These are phyloP conservation scores for Myripristis murdjan DNA, from an alignment of 2,797 vertebrate species.

Conservation along the genomic window DNA sequence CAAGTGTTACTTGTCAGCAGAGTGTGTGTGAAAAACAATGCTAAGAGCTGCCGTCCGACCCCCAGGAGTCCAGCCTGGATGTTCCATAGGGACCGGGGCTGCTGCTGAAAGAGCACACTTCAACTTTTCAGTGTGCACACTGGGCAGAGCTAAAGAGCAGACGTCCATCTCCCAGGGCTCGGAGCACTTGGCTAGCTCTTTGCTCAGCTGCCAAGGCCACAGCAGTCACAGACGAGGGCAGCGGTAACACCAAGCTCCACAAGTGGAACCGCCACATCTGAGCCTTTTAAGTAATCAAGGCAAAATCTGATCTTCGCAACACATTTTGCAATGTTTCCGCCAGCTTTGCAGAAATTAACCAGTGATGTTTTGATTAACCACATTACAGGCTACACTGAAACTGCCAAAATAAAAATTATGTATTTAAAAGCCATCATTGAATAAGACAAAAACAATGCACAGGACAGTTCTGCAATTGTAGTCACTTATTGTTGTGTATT, in stretches of 20 bases:
- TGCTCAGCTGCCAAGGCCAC: slow-evolving; percentile 81
- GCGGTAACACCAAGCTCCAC: slow-evolving; percentile 5
- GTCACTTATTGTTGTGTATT: not conserved
- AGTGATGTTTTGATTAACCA: not conserved
- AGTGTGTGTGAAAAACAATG: slow-evolving; percentile 82
- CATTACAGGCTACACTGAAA: too few species aligned
- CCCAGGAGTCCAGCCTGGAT: slow-evolving; percentile 44
- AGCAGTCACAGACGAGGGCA: slow-evolving; percentile 63
- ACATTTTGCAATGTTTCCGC: not conserved
- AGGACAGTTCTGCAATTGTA: too few species aligned
- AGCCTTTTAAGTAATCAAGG: not conserved
- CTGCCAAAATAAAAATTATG: too few species aligned
- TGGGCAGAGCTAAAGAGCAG: slow-evolving; percentile 70
- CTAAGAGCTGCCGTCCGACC: slow-evolving; percentile 72
- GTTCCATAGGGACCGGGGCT: slow-evolving; percentile 63
- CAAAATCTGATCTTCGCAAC: not conserved
- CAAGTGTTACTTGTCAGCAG: slow-evolving; percentile 83
- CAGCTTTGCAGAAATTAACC: not conserved
- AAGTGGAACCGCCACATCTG: not conserved
- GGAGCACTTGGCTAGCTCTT: slow-evolving; percentile 81
- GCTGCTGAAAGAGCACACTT: slow-evolving; percentile 90
- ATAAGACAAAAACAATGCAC: not conserved
- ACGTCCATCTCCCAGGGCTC: slow-evolving; percentile 77
- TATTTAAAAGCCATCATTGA: not conserved
- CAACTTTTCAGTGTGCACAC: slow-evolving; percentile 88